These are phyloP conservation scores for Axea sp. DNA, from an alignment of 2,888 invertebrate genomes.

Conservation along the genomic window DNA sequence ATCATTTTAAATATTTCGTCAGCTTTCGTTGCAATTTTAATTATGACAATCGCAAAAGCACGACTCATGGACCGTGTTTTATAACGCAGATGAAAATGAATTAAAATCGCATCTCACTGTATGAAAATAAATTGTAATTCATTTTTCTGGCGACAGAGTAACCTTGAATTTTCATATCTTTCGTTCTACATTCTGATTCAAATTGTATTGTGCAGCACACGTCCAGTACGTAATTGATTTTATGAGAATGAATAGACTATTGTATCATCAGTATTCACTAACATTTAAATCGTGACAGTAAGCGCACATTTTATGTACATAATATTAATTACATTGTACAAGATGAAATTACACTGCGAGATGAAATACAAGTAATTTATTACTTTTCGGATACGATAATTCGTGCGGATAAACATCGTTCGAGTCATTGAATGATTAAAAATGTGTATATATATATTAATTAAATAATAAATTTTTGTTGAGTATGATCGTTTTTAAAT, in stretches of 20 bases:
- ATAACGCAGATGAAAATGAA: constrained; percentile 21
- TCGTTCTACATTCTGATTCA: constrained; percentile 16
- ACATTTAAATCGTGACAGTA: constrained; percentile 17
- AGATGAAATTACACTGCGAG: too few species aligned
- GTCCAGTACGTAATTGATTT: constrained; percentile 34
- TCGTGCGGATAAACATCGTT: too few species aligned
- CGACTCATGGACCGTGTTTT: constrained; percentile 25
- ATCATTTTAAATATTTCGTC: too few species aligned
- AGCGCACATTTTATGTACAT: constrained; percentile 13
- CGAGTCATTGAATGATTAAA: too few species aligned
- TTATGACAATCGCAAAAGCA: background rate
- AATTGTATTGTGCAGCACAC: constrained; percentile 20
- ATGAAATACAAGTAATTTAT: too few species aligned
- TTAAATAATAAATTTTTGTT: background rate
- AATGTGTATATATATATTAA: too few species aligned
- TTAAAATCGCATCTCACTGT: constrained; percentile 35
- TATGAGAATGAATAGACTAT: constrained; percentile 40
- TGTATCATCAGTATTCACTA: constrained; percentile 13
- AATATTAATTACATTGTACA: constrained; percentile 20
- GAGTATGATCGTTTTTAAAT: background rate
- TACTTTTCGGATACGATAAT: too few species aligned
- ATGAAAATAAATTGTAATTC: constrained; percentile 45
- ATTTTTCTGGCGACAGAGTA: constrained; percentile 39
- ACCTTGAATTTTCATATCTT: constrained; percentile 44
- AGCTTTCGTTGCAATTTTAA: background rate